Evolutionary conservation across 1,140 invertebrate species (phyloP), one percentile per base, ranked within the genome.

Genomic region (Diuraphis noxia): DNA sequence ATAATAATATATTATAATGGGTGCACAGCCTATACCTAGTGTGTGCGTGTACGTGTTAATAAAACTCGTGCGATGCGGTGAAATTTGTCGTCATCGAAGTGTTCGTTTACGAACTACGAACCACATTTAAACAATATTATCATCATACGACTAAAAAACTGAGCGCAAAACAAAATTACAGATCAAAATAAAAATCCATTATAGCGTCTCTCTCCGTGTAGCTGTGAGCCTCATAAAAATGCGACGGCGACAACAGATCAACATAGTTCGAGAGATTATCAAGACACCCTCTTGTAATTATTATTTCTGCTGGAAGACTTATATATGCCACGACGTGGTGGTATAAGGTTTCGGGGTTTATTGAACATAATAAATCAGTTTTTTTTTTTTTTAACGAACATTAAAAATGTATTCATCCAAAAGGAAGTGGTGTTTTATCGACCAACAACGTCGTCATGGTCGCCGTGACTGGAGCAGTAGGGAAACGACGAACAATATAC

Each of bases 291-390:
- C 41, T 84, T n/a, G 30, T 84, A 84, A 84, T 84, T 84, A 84
- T 84, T 46, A 84, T 84, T 84, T 84, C 82, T 84, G 82, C 41
- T 41, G 82, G 41, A 84, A 84, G 82, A 84, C 41, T 46, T 84
- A 43, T n/a, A 34, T 34, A 84, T 30, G 41, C 40, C n/a, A n/a
- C 41, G 13, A 41, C 25, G 30, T n/a, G 10, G 40, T 30, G 23
- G 30, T 84, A 84, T 43, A 84, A 84, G 82, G 41, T 84, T 84
- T 84, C 82, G 82, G n/a, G 40, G 82, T 43, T 84, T 84, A 84
- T 43, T 84, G 82, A 84, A 43, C 82, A 84, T 84, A 84, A 84
- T 84, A 84, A 84, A 84, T 84, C 82, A n/a, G 40, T 84, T 34
- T 84, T 84, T 34, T 84, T 82, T 41, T 41, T 84, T 7, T 34